These are phyloP conservation scores for Uromys caudimaculatus DNA, from an alignment of 2,797 vertebrate genomes.

Conservation along the genomic window DNA sequence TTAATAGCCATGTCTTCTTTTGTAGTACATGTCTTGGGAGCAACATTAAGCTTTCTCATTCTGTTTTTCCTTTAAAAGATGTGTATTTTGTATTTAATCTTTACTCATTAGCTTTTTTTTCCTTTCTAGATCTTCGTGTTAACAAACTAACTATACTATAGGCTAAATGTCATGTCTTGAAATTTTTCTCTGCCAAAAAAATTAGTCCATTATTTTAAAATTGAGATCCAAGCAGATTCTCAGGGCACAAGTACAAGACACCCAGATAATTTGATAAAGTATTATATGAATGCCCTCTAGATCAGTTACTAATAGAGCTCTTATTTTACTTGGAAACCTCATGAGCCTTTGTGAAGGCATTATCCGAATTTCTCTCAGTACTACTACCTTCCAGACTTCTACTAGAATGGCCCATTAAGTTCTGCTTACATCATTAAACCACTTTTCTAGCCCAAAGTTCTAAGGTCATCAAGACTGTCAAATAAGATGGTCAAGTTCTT, in stretches of 20 bases:
- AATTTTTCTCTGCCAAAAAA: background rate
- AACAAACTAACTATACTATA: background rate
- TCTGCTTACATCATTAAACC: background rate
- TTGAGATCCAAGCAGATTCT: background rate
- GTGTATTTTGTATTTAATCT: background rate
- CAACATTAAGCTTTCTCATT: background rate
- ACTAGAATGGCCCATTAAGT: background rate
- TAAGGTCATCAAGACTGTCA: background rate
- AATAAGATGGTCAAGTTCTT: background rate
- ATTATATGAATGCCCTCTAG: background rate
- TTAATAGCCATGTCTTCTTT: background rate
- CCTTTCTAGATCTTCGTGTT: background rate
- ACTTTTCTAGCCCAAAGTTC: background rate
- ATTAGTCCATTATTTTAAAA: background rate
- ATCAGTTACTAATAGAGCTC: background rate
- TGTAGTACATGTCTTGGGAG: background rate
- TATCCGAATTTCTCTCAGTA: background rate
- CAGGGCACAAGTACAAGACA: background rate
- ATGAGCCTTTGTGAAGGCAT: background rate
- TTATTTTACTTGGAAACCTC: background rate
- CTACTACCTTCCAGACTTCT: background rate
- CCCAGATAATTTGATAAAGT: background rate
- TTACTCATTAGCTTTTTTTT: background rate
- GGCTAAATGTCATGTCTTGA: background rate
- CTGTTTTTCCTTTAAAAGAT: background rate